Evolutionary conservation across 1,140 invertebrate species (phyloP).

Genomic region (Pogonognathellus flavescens): DNA sequence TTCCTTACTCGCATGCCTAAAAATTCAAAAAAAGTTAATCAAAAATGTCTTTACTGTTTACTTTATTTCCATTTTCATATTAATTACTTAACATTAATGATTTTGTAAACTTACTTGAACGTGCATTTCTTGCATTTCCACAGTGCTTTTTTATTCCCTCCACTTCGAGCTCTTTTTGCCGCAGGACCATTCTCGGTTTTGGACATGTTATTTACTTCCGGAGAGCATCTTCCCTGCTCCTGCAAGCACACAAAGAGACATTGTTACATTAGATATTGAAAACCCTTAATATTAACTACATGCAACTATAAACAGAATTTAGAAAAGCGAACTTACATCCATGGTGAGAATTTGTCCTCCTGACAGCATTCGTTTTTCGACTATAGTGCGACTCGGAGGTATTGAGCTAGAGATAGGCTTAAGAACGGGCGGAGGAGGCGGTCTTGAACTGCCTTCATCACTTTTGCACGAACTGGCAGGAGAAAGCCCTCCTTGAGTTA

Average conservation of each 20-base stretch:
- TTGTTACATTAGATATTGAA: not conserved
- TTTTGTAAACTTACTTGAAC: slow-evolving; percentile 72
- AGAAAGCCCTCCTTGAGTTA: slow-evolving; percentile 33
- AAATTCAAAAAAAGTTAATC: slow-evolving; percentile 57
- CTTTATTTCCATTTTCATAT: not conserved
- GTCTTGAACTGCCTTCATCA: slow-evolving; percentile 11
- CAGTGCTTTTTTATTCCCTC: slow-evolving; percentile 74
- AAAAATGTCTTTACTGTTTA: not conserved
- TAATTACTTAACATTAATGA: not conserved
- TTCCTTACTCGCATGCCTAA: slow-evolving; percentile 77
- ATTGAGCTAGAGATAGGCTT: slow-evolving; percentile 32
- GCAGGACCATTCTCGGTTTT: slow-evolving; percentile 30
- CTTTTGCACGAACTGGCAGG: slow-evolving; percentile 48
- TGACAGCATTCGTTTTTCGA: slow-evolving; percentile 62
- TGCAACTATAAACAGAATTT: not conserved
- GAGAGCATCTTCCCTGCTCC: not conserved
- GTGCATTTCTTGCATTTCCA: slow-evolving; percentile 89
- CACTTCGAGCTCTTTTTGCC: slow-evolving; percentile 45
- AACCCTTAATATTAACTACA: not conserved
- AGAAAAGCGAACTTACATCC: slow-evolving; percentile 27
- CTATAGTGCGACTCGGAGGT: slow-evolving; percentile 37
- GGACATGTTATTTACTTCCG: not conserved
- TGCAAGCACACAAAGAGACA: not conserved
- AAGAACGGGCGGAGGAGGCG: slow-evolving; percentile 50
- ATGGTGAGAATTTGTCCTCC: slow-evolving; percentile 57